These are phyloP conservation scores for Bombus huntii DNA, from an alignment of 1,140 invertebrate genomes.

Conservation along the genomic window DNA sequence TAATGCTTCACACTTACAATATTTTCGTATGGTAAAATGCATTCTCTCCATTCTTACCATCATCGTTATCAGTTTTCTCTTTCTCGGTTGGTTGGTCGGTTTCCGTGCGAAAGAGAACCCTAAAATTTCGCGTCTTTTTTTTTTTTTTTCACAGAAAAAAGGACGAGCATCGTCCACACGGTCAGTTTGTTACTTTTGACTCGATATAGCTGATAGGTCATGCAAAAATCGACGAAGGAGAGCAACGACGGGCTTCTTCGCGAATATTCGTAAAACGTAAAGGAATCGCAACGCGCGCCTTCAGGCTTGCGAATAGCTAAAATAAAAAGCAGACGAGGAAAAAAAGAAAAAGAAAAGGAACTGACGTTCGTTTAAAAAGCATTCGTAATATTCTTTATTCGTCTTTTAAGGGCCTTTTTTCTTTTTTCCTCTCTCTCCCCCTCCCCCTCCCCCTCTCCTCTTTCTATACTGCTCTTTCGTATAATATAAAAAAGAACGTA, in stretches of 20 bases:
- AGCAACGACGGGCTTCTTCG: constrained; percentile 25
- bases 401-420: constrained; percentile 21
- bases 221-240: constrained; percentile 21
- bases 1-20: neutral
- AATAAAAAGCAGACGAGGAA: neutral
- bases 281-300: neutral
- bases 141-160: constrained; percentile 43
- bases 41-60: neutral
- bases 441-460: neutral
- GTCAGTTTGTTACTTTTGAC: neutral
- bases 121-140: constrained; percentile 27
- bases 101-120: neutral
- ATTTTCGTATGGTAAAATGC: neutral
- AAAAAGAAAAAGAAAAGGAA: neutral
- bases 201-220: neutral
- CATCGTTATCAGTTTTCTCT: neutral
- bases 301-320: neutral
- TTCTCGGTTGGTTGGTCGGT: constrained; percentile 1
- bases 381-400: constrained; percentile 42
- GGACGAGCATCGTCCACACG: constrained; percentile 16
- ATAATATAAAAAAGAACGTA: constrained; percentile 41
- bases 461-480: neutral
- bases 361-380: constrained; percentile 19
- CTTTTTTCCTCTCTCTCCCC: constrained; percentile 40
- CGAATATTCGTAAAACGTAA: neutral